These are phyloP conservation scores for Potamilus streckersoni DNA, from an alignment of 1,140 invertebrate genomes.

Conservation along the genomic window DNA sequence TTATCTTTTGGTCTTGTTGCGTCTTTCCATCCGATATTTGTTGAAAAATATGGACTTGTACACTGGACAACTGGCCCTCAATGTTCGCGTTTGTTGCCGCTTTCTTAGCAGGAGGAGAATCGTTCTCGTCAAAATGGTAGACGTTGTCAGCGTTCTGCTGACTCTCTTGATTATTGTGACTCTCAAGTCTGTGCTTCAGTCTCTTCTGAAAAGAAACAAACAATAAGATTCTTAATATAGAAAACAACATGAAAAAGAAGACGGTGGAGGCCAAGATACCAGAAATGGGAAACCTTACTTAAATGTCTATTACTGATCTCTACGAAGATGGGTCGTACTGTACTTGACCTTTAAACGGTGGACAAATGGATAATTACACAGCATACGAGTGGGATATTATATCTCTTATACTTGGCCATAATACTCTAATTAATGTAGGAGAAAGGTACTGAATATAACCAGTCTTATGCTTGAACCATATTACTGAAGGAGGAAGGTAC, in stretches of 20 bases:
- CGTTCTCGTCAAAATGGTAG: slow-evolving; percentile 50
- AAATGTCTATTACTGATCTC: too few relatives aligned
- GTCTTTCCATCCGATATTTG: slow-evolving; percentile 85
- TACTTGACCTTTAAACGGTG: too few relatives aligned
- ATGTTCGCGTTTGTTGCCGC: slow-evolving; percentile 20
- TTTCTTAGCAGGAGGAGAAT: slow-evolving; percentile 32
- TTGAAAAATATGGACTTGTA: slow-evolving; percentile 90
- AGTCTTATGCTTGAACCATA: too few relatives aligned
- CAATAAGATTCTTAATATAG: slow-evolving; percentile 1
- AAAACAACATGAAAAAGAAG: background rate
- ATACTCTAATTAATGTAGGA: too few relatives aligned
- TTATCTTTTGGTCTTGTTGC: slow-evolving; percentile 86
- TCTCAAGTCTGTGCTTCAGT: slow-evolving; percentile 55
- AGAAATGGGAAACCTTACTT: too few relatives aligned
- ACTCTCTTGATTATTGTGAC: slow-evolving; percentile 51
- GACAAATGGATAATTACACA: too few relatives aligned
- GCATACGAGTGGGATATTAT: too few relatives aligned
- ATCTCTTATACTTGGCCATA: too few relatives aligned
- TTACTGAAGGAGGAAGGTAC: too few relatives aligned
- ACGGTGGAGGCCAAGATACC: too few relatives aligned
- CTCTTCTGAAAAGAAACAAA: slow-evolving; percentile 51
- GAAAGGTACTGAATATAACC: too few relatives aligned
- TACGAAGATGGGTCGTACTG: too few relatives aligned
- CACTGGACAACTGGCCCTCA: slow-evolving; percentile 20
- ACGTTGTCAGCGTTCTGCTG: slow-evolving; percentile 36